phyloP scores from a whole-genome alignment of 1,140 invertebrate genomes.

The Drosophila leontia region DNA sequence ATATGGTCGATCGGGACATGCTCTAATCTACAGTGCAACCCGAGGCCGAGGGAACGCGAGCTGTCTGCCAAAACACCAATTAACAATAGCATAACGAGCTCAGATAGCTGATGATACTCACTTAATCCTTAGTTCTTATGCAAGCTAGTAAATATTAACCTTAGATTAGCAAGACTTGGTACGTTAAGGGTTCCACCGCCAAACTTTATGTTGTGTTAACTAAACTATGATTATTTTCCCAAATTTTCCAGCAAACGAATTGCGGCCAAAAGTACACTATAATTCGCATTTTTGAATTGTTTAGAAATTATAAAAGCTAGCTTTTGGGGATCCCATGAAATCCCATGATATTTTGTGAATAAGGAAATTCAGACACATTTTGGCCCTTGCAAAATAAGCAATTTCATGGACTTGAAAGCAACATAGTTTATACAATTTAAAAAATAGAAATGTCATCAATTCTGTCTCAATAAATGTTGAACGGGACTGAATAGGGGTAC shows the following conservation, averaged over 20 bases:
- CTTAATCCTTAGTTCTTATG: constrained; percentile 43
- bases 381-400: background rate
- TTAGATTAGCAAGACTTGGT: constrained; percentile 50
- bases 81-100: constrained; percentile 27
- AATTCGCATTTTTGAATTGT: background rate
- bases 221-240: background rate
- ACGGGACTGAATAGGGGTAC: background rate
- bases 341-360: background rate
- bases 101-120: constrained; percentile 30
- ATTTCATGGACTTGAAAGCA: constrained; percentile 1
- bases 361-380: background rate
- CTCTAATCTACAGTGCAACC: constrained; percentile 61
- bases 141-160: constrained; percentile 49
- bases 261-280: constrained; percentile 16
- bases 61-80: constrained; percentile 42
- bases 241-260: background rate
- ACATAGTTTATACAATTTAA: constrained; percentile 6
- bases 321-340: background rate
- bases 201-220: constrained; percentile 25
- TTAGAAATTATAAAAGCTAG: background rate
- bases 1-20: constrained; percentile 86
- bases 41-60: background rate
- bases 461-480: background rate
- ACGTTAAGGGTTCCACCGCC: constrained; percentile 37
- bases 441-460: background rate